Percentiles rank a stretch among this genome's conserved stretches.
These are phyloP conservation scores for Holcopasites calliopsidis DNA, from an alignment of 1,140 invertebrate genomes.

Conservation along the genomic window DNA sequence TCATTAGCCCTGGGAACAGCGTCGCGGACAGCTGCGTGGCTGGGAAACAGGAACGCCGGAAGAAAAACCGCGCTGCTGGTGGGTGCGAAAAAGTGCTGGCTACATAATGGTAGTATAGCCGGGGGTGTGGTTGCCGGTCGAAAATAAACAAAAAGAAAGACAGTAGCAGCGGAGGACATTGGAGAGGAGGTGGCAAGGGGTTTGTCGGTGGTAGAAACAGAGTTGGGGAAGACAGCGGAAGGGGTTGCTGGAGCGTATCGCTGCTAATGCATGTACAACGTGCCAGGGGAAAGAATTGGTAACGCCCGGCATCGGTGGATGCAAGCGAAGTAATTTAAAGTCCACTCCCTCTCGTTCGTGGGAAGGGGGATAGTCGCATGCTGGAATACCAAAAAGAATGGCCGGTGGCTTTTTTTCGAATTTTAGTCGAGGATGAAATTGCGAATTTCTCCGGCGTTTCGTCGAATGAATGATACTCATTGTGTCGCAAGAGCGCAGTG, in stretches of 20 bases:
- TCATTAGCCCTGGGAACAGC: constrained; percentile 28
- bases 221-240: no score
- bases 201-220: neutral
- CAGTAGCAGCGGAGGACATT: neutral
- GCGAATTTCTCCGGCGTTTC: no score
- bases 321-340: constrained; percentile 34
- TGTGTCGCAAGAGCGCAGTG: no score
- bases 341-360: neutral
- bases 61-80: constrained; percentile 1
- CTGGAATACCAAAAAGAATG: neutral
- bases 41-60: neutral
- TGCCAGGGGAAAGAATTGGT: constrained; percentile 35
- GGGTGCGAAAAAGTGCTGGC: constrained; percentile 6
- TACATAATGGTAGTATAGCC: neutral
- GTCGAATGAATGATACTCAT: no score
- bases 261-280: constrained; percentile 47
- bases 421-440: no score
- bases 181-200: neutral
- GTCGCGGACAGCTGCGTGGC: neutral
- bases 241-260: constrained; percentile 19
- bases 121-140: neutral
- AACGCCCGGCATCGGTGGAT: constrained; percentile 1
- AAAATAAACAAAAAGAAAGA: constrained; percentile 35
- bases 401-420: no score
- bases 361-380: neutral